Percentiles rank a stretch among this genome's conserved stretches.
These are phyloP conservation scores for Lithophane ornitopus DNA, from an alignment of 2,888 invertebrate genomes.

Conservation along the genomic window DNA sequence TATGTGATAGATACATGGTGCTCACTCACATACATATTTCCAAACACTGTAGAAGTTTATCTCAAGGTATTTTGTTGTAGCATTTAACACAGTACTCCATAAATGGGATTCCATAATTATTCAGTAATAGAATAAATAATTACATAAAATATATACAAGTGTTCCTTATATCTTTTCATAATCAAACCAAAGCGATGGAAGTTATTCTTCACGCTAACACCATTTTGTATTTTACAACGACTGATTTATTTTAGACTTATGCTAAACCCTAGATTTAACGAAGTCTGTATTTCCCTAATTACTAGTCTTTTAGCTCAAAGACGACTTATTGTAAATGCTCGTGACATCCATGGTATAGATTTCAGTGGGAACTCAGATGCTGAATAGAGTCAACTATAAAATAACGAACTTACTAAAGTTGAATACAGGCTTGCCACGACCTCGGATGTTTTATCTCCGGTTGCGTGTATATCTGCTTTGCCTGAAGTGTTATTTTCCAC, in stretches of 20 bases:
- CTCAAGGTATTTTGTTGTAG: too few species aligned
- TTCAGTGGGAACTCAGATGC: slow-evolving; percentile 21
- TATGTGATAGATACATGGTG: too few species aligned
- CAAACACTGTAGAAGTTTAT: too few species aligned
- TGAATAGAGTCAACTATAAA: slow-evolving; percentile 48
- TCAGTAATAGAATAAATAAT: too few species aligned
- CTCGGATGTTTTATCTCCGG: slow-evolving; percentile 63
- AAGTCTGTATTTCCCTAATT: slow-evolving; percentile 11
- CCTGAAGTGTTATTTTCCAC: slow-evolving; percentile 71
- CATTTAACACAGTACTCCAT: too few species aligned
- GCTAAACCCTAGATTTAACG: slow-evolving; percentile 1
- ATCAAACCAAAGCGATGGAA: background rate
- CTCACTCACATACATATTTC: too few species aligned
- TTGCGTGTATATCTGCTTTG: slow-evolving; percentile 69
- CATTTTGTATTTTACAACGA: background rate
- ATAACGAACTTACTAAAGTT: slow-evolving; percentile 60
- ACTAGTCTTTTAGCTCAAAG: slow-evolving; percentile 9
- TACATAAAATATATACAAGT: background rate
- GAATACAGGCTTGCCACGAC: slow-evolving; percentile 56
- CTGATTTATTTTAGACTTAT: background rate
- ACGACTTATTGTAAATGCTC: background rate
- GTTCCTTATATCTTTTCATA: too few species aligned
- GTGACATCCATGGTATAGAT: slow-evolving; percentile 17
- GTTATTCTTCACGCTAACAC: background rate
- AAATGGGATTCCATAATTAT: too few species aligned